These are phyloP conservation scores for Catharus bicknelli DNA, from an alignment of 2,113 vertebrate genomes.

Conservation along the genomic window DNA sequence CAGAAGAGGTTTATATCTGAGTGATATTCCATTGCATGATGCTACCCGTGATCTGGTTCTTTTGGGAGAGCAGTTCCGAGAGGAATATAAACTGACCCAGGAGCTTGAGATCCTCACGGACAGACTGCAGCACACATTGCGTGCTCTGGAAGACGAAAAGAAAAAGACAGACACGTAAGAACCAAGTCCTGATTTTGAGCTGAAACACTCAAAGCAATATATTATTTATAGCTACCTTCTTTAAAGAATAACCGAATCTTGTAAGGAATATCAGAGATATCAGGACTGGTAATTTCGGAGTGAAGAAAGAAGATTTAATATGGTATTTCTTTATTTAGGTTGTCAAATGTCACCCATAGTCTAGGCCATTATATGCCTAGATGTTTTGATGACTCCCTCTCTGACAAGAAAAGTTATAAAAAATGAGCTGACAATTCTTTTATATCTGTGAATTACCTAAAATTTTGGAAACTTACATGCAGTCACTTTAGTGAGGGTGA, in stretches of 20 bases:
- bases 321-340: not conserved
- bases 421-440: not conserved
- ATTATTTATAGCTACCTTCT: conserved; percentile 32
- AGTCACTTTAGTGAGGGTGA: not conserved
- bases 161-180: conserved; percentile 98
- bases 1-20: conserved; percentile 92
- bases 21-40: conserved; percentile 96
- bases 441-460: not conserved
- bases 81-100: conserved; percentile 97
- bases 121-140: conserved; percentile 93
- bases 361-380: not conserved
- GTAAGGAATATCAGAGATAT: not conserved
- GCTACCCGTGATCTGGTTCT: conserved; percentile 97
- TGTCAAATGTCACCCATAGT: not conserved
- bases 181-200: not conserved
- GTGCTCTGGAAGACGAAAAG: conserved; percentile 96
- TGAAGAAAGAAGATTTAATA: not conserved
- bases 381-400: not conserved
- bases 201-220: not conserved
- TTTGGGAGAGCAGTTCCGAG: conserved; percentile 95
- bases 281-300: not conserved
- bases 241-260: not conserved
- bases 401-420: not conserved
- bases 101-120: conserved; percentile 97
- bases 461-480: not conserved